Conservation (phyloP, 2,888 invertebrate species). For the Cancer borealis region DNA sequence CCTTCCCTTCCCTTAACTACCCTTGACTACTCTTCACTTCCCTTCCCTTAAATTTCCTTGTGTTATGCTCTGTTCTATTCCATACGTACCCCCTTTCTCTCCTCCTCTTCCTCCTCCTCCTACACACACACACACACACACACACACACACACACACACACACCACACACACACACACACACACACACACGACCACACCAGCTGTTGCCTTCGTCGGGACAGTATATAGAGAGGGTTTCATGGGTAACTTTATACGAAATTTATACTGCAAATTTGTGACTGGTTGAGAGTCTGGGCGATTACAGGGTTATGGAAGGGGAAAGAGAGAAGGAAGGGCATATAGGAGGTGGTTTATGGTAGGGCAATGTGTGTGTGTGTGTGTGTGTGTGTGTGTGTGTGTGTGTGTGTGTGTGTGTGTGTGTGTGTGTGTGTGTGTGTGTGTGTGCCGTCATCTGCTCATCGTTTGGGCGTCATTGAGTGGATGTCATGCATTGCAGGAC, state of each 20-base stretch:
- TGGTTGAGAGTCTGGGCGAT: background rate
- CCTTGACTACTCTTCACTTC: background rate
- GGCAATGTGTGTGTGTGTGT: constrained; percentile 4
- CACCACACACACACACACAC: background rate
- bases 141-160: constrained; percentile 21
- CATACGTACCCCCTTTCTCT: background rate
- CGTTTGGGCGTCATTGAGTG: background rate
- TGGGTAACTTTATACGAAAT: constrained; percentile 45
- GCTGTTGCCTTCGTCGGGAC: background rate
- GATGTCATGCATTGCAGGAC: background rate
- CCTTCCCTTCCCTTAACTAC: background rate
- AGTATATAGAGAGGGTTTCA: background rate
- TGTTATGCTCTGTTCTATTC: background rate
- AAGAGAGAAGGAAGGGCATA: background rate
- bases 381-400: constrained; percentile 35
- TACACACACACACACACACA: constrained; percentile 13
- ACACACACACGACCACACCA: background rate
- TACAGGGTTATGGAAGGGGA: background rate
- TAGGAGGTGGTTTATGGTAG: background rate
- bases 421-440: constrained; percentile 12
- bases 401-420: constrained; percentile 11
- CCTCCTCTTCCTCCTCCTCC: background rate
- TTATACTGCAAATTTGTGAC: constrained; percentile 32
- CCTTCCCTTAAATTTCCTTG: background rate
- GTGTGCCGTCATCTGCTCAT: background rate